A percentile compares a stretch with the other conserved stretches of the same genome.
Conservation (phyloP, 2,797 vertebrate genomes). For the Gastrophryne carolinensis region DNA sequence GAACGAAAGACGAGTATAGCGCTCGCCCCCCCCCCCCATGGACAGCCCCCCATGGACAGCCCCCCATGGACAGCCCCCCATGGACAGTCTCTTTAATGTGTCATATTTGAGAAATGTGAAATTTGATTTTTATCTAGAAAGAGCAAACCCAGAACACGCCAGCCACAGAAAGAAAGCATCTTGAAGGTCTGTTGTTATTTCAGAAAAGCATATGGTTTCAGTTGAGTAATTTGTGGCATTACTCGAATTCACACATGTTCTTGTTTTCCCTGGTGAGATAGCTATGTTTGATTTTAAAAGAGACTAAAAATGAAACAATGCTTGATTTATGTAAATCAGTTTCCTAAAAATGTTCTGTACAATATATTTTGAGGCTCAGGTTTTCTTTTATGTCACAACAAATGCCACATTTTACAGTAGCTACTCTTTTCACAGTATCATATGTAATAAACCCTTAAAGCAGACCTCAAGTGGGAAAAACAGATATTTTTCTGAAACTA, state of each 20-base stretch:
- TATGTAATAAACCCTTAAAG: no score
- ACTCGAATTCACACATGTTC: slow-evolving; percentile 33
- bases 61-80: no score
- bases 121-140: slow-evolving; percentile 6
- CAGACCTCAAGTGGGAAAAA: no score
- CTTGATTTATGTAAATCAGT: not conserved
- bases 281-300: slow-evolving; percentile 6
- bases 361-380: not conserved
- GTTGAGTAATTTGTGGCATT: slow-evolving; percentile 42
- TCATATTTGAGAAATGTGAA: no score
- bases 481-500: no score
- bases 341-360: not conserved
- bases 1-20: no score
- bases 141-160: slow-evolving; percentile 20
- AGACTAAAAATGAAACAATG: slow-evolving; percentile 16
- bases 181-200: slow-evolving; percentile 43
- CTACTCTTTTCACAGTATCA: no score
- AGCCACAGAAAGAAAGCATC: slow-evolving; percentile 20
- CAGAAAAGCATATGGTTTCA: slow-evolving; percentile 44
- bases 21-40: no score
- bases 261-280: slow-evolving; percentile 34
- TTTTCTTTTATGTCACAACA: no score
- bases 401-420: no score
- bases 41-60: no score
- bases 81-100: no score